Base-by-base conservation (phyloP, 2,113 vertebrate species). In the Gavialis gangeticus region DNA sequence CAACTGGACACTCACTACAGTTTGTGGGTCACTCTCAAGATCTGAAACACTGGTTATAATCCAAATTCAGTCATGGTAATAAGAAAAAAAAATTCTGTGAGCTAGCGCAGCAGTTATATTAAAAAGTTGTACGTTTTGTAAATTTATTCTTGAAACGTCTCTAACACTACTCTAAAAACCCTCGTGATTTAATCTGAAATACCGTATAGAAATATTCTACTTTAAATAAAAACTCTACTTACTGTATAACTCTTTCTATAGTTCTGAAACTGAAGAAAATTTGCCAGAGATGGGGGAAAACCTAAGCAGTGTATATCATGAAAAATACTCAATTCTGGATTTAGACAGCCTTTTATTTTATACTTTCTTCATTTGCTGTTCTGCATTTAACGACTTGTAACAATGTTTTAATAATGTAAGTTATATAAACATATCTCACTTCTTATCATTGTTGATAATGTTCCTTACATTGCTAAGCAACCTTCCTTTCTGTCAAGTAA, bases 301-400 rank as follows among this genome's bases (percentile, higher is more conserved):
- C 19, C 46, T 55, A 69, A 69, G 67, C 28, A n/a, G 19, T 4
- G 46, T 88, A 56, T 54, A 85, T 57, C 27, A 64, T 7, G 63
- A 4, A 2, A 78, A 28, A 9, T 6, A 0, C 71, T 81, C 37
- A 46, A 25, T 46, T 86, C 58, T 58, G 19, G 54, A 37, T 14
- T 37, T 78, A 34, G 5, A 76, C 2, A 77, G 2, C 55, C 62
- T 66, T 94, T 14, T 73, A 8, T 83, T 94, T 93, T 62, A 30
- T 75, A 58, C 59, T 87, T 4, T 2, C 60, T n/a, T 54, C 82
- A 24, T 37, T 90, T 69, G 79, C 66, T 95, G 59, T 54, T 79
- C 27, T 73, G 56, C 91, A 92, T 87, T 91, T 93, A 59, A 78
- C 73, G 91, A 80, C 91, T 93, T 87, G 91, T 93, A 59, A 78